A percentile compares a stretch with the other conserved stretches of the same genome.
These are phyloP conservation scores for Gobius niger DNA, from an alignment of 2,113 vertebrate genomes.

Conservation along the genomic window DNA sequence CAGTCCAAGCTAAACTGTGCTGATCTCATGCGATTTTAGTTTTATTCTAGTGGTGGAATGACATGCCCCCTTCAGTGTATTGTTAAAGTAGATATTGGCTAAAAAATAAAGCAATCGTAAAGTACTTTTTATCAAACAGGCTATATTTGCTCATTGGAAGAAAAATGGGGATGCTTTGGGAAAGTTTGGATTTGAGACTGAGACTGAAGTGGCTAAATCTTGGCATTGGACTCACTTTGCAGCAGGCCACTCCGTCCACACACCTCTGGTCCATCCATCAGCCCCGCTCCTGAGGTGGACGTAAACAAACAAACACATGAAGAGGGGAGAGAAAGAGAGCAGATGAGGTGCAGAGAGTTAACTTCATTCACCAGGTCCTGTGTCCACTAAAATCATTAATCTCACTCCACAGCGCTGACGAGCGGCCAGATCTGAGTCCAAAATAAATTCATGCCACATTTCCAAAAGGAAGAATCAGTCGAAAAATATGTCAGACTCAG, in stretches of 20 bases:
- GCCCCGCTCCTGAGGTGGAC: conserved; percentile 42
- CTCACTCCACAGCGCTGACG: conserved; percentile 51
- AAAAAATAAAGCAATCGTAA: too few species aligned
- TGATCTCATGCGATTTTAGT: not conserved
- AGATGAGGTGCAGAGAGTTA: conserved; percentile 44
- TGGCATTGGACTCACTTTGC: too few species aligned
- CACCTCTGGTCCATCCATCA: conserved; percentile 58
- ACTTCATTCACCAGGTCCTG: conserved; percentile 59
- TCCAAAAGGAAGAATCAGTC: not conserved
- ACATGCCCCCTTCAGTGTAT: too few species aligned
- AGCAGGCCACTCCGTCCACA: conserved; percentile 1
- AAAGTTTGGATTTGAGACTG: too few species aligned
- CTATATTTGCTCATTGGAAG: too few species aligned
- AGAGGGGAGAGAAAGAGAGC: conserved; percentile 47
- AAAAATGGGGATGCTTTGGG: too few species aligned
- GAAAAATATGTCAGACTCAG: not conserved
- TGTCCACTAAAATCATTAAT: conserved; percentile 43
- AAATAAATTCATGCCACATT: not conserved
- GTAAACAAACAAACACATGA: conserved; percentile 64
- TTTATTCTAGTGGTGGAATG: too few species aligned
- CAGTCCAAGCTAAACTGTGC: not conserved
- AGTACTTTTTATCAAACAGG: too few species aligned
- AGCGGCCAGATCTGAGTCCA: conserved; percentile 19
- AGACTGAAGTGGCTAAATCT: too few species aligned
- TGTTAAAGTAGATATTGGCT: too few species aligned